Percentiles rank a stretch among this genome's conserved stretches.
Conservation (phyloP, 2,113 vertebrate genomes). For the Nycticebus coucang region DNA sequence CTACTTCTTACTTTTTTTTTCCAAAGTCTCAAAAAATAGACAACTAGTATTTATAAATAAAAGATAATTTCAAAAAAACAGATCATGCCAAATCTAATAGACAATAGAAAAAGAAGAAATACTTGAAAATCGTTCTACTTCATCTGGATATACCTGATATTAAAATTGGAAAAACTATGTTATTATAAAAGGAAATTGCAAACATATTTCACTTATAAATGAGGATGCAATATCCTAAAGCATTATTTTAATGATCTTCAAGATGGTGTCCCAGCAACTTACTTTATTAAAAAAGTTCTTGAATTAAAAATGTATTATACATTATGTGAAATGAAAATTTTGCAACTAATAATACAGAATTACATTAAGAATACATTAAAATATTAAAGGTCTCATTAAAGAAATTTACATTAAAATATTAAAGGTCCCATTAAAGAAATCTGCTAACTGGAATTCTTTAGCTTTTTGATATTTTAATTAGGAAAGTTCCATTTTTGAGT, state of each 20-base stretch:
- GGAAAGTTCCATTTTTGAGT: neutral
- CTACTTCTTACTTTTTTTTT: too few species aligned
- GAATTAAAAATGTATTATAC: neutral
- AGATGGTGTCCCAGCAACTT: neutral
- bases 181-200: too few species aligned
- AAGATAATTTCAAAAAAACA: too few species aligned
- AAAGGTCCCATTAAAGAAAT: neutral
- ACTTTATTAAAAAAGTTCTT: neutral
- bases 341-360: neutral
- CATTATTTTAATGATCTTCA: neutral
- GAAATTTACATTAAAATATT: neutral
- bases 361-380: neutral
- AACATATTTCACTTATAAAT: too few species aligned
- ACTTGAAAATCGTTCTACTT: too few species aligned
- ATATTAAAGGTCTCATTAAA: neutral
- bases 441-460: neutral
- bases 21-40: too few species aligned
- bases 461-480: conserved; percentile 1
- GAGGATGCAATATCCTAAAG: neutral
- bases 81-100: too few species aligned
- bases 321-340: conserved; percentile 23
- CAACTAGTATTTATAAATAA: too few species aligned
- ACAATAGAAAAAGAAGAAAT: too few species aligned
- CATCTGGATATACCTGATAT: too few species aligned
- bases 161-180: too few species aligned